Evolutionary conservation across 2,113 vertebrate species (phyloP).

Genomic region (Hiodon tergisus): DNA sequence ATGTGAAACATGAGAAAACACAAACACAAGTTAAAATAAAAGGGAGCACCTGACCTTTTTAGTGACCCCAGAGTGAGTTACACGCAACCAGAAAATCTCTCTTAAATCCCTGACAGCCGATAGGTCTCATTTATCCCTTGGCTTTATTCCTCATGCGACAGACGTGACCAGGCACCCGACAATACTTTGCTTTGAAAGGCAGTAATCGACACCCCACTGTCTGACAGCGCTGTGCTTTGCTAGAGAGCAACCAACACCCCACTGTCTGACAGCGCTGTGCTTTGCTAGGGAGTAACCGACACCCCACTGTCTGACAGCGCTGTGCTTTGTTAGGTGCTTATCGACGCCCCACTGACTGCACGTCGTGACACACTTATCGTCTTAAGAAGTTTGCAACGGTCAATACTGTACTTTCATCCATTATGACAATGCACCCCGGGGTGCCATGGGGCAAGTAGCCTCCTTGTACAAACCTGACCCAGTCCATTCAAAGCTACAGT

Average conservation of each 20-base stretch:
- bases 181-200: neutral
- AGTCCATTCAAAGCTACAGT: too few relatives aligned
- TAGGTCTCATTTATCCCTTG: neutral
- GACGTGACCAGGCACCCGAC: neutral
- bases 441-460: too few relatives aligned
- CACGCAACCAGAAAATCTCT: neutral
- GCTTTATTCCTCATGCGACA: neutral
- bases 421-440: too few relatives aligned
- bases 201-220: neutral
- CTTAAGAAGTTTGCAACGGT: too few relatives aligned
- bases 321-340: too few relatives aligned
- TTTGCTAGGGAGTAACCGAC: neutral
- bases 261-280: neutral
- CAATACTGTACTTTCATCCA: too few relatives aligned
- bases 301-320: too few relatives aligned
- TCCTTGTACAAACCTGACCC: too few relatives aligned
- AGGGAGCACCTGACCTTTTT: neutral
- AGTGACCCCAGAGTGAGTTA: neutral
- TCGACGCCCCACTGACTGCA: too few relatives aligned
- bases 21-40: neutral
- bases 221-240: neutral
- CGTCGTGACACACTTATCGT: too few relatives aligned
- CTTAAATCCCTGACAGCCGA: neutral
- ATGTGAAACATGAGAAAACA: neutral
- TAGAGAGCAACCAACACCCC: too few relatives aligned